These are phyloP conservation scores for Tinea pellionella DNA, from an alignment of 2,888 invertebrate species.

Conservation along the genomic window DNA sequence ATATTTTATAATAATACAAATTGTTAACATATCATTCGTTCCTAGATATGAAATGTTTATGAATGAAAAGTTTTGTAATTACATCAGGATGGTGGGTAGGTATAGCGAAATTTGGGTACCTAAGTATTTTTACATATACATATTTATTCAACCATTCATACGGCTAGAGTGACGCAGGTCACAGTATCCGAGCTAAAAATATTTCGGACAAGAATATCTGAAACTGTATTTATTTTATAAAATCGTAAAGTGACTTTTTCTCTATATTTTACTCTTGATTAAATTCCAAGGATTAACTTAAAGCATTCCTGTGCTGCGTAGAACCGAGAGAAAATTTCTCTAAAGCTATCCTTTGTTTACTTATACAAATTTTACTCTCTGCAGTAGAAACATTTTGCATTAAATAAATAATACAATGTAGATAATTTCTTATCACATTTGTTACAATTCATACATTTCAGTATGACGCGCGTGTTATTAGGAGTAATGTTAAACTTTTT, in stretches of 20 bases:
- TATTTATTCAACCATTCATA: slow-evolving; percentile 36
- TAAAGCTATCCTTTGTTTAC: background rate
- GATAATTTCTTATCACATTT: background rate
- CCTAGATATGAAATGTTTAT: background rate
- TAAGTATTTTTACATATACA: too few relatives aligned
- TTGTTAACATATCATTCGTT: background rate
- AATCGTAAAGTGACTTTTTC: slow-evolving; percentile 14
- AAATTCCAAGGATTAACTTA: background rate
- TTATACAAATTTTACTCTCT: too few relatives aligned
- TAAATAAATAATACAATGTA: background rate
- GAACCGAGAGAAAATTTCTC: background rate
- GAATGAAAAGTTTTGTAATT: slow-evolving; percentile 9
- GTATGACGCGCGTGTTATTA: too few relatives aligned
- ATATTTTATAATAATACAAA: too few relatives aligned
- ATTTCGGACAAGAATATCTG: slow-evolving; percentile 17
- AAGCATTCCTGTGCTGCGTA: background rate
- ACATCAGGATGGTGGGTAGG: too few relatives aligned
- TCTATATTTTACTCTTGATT: slow-evolving; percentile 3
- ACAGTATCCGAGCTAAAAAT: slow-evolving; percentile 20
- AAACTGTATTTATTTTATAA: slow-evolving; percentile 13
- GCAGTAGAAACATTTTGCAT: background rate
- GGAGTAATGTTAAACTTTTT: background rate
- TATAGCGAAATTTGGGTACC: too few relatives aligned
- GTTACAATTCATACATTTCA: background rate
- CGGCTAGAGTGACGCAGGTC: slow-evolving; percentile 22